phyloP scores from a whole-genome alignment of 2,888 invertebrate genomes.

The Chymomyza caudatula region DNA sequence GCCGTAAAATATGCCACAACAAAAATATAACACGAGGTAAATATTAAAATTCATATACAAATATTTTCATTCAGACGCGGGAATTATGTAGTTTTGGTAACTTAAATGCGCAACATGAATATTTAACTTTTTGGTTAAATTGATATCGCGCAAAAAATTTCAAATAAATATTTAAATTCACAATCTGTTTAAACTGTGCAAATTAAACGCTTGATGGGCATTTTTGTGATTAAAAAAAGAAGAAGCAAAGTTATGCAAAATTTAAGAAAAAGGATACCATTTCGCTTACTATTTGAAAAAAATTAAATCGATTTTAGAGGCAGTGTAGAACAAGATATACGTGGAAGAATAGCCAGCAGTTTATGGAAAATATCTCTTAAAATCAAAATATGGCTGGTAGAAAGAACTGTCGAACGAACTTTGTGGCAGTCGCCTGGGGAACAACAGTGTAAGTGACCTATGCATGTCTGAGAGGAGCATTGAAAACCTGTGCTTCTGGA shows the following conservation, averaged over 20 bases:
- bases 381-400: too few relatives aligned
- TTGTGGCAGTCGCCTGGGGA: too few relatives aligned
- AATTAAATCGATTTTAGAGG: too few relatives aligned
- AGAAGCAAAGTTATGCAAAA: not conserved
- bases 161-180: constrained; percentile 1
- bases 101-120: constrained; percentile 51
- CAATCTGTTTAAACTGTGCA: constrained; percentile 24
- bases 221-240: not conserved
- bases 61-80: constrained; percentile 43
- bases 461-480: too few relatives aligned
- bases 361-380: too few relatives aligned
- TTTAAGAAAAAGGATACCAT: not conserved
- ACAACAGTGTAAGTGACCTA: too few relatives aligned
- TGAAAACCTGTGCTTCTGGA: too few relatives aligned
- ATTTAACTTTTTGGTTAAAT: constrained; percentile 32
- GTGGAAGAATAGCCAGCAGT: too few relatives aligned
- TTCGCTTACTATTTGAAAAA: too few relatives aligned
- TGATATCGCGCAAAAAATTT: constrained; percentile 5
- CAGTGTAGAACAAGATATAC: too few relatives aligned
- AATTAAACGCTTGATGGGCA: not conserved
- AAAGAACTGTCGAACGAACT: too few relatives aligned
- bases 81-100: constrained; percentile 53
- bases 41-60: constrained; percentile 56
- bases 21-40: constrained; percentile 35
- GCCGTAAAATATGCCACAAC: constrained; percentile 59